phyloP scores from a whole-genome alignment of 2,797 vertebrate species.

The Macropus fuliginosus region DNA sequence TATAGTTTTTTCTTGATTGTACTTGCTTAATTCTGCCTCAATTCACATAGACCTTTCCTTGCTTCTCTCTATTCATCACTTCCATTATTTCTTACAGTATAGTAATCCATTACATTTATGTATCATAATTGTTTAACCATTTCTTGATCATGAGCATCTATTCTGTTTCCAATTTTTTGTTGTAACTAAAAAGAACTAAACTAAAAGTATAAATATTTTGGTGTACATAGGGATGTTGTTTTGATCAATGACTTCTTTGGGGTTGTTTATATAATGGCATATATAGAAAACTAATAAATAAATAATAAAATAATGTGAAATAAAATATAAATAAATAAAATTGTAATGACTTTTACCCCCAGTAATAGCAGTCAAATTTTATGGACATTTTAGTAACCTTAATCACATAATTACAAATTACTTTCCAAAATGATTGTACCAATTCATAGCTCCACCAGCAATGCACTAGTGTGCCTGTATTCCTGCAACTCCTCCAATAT shows the following conservation, averaged over 20 bases:
- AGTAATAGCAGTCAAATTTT: neutral
- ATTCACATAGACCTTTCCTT: neutral
- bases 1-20: neutral
- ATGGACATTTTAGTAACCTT: neutral
- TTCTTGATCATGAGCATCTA: neutral
- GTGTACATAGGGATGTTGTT: neutral
- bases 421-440: neutral
- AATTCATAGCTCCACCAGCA: neutral
- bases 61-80: neutral
- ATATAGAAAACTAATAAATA: neutral
- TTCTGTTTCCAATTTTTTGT: neutral
- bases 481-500: neutral
- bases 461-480: neutral
- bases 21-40: neutral
- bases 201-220: no score
- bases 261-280: neutral
- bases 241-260: neutral
- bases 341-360: neutral
- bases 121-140: neutral
- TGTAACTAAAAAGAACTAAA: no score
- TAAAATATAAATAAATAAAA: no score
- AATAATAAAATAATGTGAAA: neutral
- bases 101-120: neutral
- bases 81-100: neutral
- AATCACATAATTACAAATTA: neutral